Base-by-base conservation (phyloP, 2,797 vertebrate genomes). In the Pseudomugil tenellus region DNA sequence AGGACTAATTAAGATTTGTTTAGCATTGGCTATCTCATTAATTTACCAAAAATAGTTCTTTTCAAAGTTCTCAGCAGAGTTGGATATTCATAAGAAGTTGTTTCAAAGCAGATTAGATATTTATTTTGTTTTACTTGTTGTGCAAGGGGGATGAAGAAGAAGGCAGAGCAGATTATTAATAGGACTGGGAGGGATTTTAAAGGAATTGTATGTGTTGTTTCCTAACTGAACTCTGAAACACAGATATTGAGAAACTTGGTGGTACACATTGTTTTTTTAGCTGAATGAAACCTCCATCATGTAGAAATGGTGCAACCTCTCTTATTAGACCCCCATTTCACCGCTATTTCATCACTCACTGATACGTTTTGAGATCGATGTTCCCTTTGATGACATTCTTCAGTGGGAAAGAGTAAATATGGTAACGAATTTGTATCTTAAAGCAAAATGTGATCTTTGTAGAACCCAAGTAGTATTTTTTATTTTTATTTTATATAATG, bases 1-100 rank as follows among this genome's bases (percentile, higher is more conserved):
- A 79, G 66, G 61, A 81, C 80, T 86, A 76, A 86, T 84, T 85
- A 83, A 76, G 70, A 77, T 83, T 82, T 84, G 75, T 75, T 81
- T 81, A 77, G 79, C 53, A 41, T 52, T 0, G 9, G 46, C 74
- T 70, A 77, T 76, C 73, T 87, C 73, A 84, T 89, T 86, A 85
- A 74, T 56, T 67, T 32, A 75, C 77, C 73, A 80, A 83, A 85
- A 77, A 83, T 74, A 81, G 80, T 69, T 77, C 21, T 54, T 53
- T 61, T 76, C 74, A 77, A 85, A 85, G 72, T 83, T 84, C 39
- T 63, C 31, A 58, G 34, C 39, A 34, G 32, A 78, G 52, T 80
- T 75, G 58, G 59, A 67, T 71, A 78, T 87, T 82, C 77, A 83
- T 80, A 70, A 63, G 56, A 77, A 70, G 67, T n/a, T 23, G 54